phyloP scores from a whole-genome alignment of 2,113 vertebrate genomes.

The Castor canadensis region DNA sequence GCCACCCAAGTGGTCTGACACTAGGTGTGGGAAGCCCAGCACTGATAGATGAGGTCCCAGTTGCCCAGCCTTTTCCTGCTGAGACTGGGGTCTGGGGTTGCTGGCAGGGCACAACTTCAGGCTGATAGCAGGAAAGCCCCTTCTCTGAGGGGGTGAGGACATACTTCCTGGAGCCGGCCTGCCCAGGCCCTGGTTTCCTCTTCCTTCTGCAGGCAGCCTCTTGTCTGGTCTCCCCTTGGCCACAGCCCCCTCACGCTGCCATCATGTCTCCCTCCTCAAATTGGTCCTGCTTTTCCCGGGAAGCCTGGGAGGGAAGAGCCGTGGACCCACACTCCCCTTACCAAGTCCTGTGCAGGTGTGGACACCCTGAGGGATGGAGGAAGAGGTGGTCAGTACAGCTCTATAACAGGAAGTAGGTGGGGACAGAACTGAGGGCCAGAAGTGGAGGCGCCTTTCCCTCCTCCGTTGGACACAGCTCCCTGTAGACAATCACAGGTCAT shows the following conservation, averaged over 20 bases:
- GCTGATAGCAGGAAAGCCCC: constrained; percentile 52
- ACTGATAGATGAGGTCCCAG: constrained; percentile 59
- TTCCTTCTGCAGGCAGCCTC: background rate
- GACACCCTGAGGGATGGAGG: background rate
- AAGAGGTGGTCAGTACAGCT: background rate
- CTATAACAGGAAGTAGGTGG: background rate
- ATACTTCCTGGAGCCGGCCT: background rate
- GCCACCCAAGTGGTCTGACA: background rate
- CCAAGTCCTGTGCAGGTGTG: background rate
- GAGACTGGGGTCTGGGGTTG: constrained; percentile 38
- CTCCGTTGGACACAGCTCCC: background rate
- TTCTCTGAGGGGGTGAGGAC: background rate
- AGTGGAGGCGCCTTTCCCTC: background rate
- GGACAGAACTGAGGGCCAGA: background rate
- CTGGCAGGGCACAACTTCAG: constrained; percentile 48
- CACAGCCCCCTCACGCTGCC: background rate
- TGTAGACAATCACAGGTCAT: fast-evolving
- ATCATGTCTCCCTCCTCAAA: background rate
- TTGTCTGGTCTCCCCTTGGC: background rate
- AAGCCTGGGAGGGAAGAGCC: background rate
- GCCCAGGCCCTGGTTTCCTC: background rate
- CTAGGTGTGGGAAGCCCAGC: background rate
- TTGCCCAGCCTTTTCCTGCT: constrained; percentile 68
- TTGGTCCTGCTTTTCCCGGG: background rate
- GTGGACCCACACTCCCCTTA: fast-evolving